These are phyloP conservation scores for Microplitis mediator DNA, from an alignment of 1,140 invertebrate genomes.

Conservation along the genomic window DNA sequence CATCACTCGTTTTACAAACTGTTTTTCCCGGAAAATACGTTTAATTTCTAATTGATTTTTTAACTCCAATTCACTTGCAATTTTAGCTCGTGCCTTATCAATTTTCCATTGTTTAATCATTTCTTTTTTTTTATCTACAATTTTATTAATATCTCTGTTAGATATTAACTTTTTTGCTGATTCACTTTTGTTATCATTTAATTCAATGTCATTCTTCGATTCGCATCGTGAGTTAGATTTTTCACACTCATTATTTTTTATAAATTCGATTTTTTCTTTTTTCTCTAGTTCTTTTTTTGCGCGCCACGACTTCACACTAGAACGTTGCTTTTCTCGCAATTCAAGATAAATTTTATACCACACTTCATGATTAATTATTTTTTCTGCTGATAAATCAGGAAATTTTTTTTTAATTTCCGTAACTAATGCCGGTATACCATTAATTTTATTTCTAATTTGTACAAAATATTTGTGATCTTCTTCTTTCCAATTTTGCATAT, in stretches of 20 bases:
- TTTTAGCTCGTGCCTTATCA: constrained; percentile 43
- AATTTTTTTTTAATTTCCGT: constrained; percentile 45
- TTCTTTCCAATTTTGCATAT: constrained; percentile 52
- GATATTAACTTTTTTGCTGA: not conserved
- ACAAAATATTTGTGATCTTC: constrained; percentile 55
- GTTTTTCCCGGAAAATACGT: constrained; percentile 34
- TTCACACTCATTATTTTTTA: constrained; percentile 27
- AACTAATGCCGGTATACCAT: constrained; percentile 45
- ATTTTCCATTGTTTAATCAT: constrained; percentile 49
- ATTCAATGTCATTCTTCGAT: not conserved
- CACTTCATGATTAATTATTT: constrained; percentile 55
- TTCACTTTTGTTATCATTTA: not conserved
- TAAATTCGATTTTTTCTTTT: constrained; percentile 21
- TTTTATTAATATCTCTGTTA: not conserved
- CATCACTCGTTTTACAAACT: constrained; percentile 22
- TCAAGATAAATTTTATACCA: constrained; percentile 56
- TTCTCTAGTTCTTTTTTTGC: constrained; percentile 37
- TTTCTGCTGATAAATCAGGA: constrained; percentile 50
- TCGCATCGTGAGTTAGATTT: not conserved
- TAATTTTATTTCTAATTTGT: constrained; percentile 47
- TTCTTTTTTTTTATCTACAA: constrained; percentile 39
- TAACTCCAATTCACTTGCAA: constrained; percentile 41
- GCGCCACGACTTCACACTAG: constrained; percentile 47
- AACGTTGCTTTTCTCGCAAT: constrained; percentile 50
- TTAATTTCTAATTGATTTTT: constrained; percentile 32